These are phyloP conservation scores for Rhinopomastus cyanomelas DNA, from an alignment of 2,113 vertebrate species.

Conservation along the genomic window DNA sequence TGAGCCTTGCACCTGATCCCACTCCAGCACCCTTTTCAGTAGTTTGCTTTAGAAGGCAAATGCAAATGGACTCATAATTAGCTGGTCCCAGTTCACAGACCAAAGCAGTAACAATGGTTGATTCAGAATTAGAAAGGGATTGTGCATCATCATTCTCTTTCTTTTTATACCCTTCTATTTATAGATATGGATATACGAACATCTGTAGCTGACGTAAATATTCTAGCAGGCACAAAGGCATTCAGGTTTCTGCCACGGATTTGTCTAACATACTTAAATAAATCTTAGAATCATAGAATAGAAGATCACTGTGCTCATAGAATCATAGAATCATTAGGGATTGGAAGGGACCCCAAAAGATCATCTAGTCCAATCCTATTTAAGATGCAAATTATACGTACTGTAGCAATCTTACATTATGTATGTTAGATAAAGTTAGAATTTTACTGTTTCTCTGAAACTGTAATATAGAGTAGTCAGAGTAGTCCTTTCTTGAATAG, in stretches of 20 bases:
- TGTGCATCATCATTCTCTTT: constrained; percentile 14
- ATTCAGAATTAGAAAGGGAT: constrained; percentile 35
- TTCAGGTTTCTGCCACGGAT: background rate
- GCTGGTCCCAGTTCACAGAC: background rate
- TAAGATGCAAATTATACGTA: no score
- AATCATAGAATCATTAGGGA: no score
- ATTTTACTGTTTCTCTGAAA: no score
- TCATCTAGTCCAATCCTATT: no score
- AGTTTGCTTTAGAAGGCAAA: background rate
- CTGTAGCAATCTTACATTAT: no score
- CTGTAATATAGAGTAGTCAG: no score
- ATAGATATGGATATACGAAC: constrained; percentile 5
- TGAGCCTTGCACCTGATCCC: background rate
- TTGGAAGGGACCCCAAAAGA: no score
- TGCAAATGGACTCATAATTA: constrained; percentile 5
- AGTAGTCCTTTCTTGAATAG: no score
- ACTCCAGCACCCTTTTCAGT: background rate
- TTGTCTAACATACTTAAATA: background rate
- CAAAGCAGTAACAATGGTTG: background rate
- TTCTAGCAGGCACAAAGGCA: background rate
- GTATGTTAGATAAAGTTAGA: no score
- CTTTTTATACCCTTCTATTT: constrained; percentile 14
- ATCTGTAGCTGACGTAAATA: constrained; percentile 11
- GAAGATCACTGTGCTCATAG: no score
- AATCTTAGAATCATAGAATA: no score